Evolutionary conservation across 1,140 invertebrate species (phyloP), one percentile per base, ranked within the genome.

Genomic region (fruit fly (Drosophila melanogaster)): DNA sequence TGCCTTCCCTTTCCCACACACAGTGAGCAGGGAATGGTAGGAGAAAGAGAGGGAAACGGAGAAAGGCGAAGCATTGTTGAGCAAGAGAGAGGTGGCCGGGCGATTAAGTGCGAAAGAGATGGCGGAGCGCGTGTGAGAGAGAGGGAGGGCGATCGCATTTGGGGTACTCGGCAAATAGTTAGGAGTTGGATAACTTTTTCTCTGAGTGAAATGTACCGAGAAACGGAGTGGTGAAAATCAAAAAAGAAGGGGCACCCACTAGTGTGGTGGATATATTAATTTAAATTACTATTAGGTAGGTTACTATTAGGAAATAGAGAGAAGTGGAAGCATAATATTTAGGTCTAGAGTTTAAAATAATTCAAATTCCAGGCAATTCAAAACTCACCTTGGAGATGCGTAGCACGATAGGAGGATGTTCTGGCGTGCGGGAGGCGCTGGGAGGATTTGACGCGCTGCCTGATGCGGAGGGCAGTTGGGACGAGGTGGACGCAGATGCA

Each of bases 341-440:
- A 22, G 19, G 19, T 22, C 19, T 22, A 22, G 19, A 22, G 19
- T 22, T 22, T 30, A 3, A 30, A 30, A 10, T 22, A 30, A 30
- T 30, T 30, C 6, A 30, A 30, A 6, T 7, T 7, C 26, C 26
- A 30, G 26, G 26, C 26, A 30, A 30, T 47, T 2, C 14, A 14
- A 5, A 5, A 79, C 69, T 85, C 75, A 92, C 92, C 91, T 94
- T 94, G 40, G 94, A 94, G 92, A 94, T 94, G 81, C 94, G 92
- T 8, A 94, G 79, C 46, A 94, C 94, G 75, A 94, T 94, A 40
- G 94, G 94, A 61, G 94, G 94, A 89, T 92, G 91, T 37, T 92
- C 91, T 14, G 90, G 87, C 37, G 91, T 91, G 33, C 91, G 90
- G n/a, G 85, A 84, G 4, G 91, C 78, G 54, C 79, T 72, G 10